Evolutionary conservation across 2,797 vertebrate genomes (phyloP), one percentile per base, ranked within the genome.

Genomic region (Salmo trutta): DNA sequence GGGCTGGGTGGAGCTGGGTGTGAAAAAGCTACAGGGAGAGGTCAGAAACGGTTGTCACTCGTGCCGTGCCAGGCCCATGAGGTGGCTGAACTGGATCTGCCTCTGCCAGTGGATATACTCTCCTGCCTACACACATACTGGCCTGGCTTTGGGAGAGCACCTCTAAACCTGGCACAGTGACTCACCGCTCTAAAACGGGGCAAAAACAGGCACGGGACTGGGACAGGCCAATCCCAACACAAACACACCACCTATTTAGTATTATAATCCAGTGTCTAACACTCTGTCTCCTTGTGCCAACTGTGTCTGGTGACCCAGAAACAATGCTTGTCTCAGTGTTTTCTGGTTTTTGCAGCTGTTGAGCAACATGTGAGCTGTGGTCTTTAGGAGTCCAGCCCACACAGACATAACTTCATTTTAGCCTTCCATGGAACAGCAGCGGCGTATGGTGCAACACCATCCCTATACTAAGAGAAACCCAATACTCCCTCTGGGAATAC

Each of bases 281-380:
- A 52, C 59, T 31, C 52, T 73, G 24, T 15, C 27, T 70, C 8
- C 21, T 36, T 19, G 7, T 73, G 64, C 31, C 59, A 73, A 21
- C 62, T n/a, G 24, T 36, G 62, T 31, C 41, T 64, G 36, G 41
- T 6, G 66, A 71, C 69, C 69, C 19, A 74, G 53, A 59, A 71
- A 75, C 78, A 71, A 53, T 71, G 74, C 31, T 15, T 36, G 21
- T 54, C 59, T 59, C 29, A 19, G 31, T 51, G 71, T 31, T 24
- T 2, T 27, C 27, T 24, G 41, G 17, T 8, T 16, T 71, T 47
- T n/a, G 36, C 41, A 52, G 21, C 41, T 77, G 75, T 71, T 64
- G 56, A 65, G 56, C 54, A 51, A 51, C 21, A 65, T 21, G 15
- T 65, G 3, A 75, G 59, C 62, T 51, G 15, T 19, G 56, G 6